These are phyloP conservation scores for Amia ocellicauda DNA, from an alignment of 2,113 vertebrate genomes.

Conservation along the genomic window DNA sequence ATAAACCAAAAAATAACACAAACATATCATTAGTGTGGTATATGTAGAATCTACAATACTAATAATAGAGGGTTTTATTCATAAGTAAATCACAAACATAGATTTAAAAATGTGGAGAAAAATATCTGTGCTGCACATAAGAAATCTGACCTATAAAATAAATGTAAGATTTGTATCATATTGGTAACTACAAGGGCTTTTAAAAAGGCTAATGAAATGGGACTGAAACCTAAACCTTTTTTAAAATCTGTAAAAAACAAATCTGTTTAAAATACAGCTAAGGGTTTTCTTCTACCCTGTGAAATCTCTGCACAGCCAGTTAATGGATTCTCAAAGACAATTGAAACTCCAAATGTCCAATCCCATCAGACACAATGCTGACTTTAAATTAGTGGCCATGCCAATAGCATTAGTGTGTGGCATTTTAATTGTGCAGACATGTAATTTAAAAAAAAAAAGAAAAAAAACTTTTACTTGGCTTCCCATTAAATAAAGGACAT, in stretches of 20 bases:
- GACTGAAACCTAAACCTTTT: background rate
- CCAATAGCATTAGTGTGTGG: background rate
- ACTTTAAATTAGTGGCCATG: background rate
- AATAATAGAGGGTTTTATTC: no score
- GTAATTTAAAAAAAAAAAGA: no score
- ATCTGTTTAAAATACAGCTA: background rate
- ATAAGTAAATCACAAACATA: no score
- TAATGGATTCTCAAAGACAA: background rate
- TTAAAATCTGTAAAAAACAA: background rate
- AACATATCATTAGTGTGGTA: no score
- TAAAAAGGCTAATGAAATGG: background rate
- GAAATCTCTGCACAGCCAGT: background rate
- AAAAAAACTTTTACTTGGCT: background rate
- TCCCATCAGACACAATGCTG: background rate
- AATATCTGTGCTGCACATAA: no score
- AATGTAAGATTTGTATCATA: no score
- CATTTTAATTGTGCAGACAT: constrained; percentile 5
- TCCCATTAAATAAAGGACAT: background rate
- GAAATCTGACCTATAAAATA: no score
- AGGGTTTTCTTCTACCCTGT: background rate
- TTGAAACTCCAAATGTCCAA: background rate
- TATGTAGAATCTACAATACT: no score
- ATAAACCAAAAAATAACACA: no score
- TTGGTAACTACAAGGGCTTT: background rate
- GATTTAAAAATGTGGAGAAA: no score